A percentile compares a stretch with the other conserved stretches of the same genome.
Conservation (phyloP, 2,113 vertebrate genomes). For the Callionymus lyra region DNA sequence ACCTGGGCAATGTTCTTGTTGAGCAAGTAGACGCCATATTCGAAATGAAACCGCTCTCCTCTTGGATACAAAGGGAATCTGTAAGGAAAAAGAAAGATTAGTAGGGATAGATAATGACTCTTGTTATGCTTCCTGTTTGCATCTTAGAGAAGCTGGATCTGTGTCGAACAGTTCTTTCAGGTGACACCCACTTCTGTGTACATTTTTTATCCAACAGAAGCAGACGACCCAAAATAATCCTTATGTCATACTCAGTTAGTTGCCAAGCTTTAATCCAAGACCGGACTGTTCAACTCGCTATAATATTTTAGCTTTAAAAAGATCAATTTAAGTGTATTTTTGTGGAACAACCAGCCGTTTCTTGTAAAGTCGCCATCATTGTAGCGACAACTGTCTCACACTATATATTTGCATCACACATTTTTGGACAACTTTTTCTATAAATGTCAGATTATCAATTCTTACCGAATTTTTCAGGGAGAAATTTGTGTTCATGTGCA, state of each 20-base stretch:
- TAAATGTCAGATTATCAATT: too few species aligned
- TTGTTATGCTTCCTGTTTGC: constrained; percentile 8
- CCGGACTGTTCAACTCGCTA: constrained; percentile 4
- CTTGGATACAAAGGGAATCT: constrained; percentile 92
- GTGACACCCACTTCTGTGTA: constrained; percentile 8
- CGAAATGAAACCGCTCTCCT: constrained; percentile 94
- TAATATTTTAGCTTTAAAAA: too few species aligned
- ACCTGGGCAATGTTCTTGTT: constrained; percentile 99
- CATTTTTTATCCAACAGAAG: constrained; percentile 42
- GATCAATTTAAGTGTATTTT: too few species aligned
- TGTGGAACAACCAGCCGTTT: too few species aligned
- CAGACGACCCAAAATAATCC: constrained; percentile 18
- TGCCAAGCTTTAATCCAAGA: constrained; percentile 31
- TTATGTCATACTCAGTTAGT: constrained; percentile 32
- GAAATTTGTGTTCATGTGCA: too few species aligned
- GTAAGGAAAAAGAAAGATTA: constrained; percentile 20
- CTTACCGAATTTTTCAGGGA: too few species aligned
- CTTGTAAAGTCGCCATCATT: too few species aligned
- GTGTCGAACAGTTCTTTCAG: constrained; percentile 18
- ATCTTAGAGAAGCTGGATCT: constrained; percentile 18
- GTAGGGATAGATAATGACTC: neutral
- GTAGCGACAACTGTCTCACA: too few species aligned
- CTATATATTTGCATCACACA: too few species aligned
- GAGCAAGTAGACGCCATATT: constrained; percentile 95
- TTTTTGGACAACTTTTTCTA: too few species aligned